Base-by-base conservation (phyloP, 2,113 vertebrate genomes). In the Arvicanthis niloticus region DNA sequence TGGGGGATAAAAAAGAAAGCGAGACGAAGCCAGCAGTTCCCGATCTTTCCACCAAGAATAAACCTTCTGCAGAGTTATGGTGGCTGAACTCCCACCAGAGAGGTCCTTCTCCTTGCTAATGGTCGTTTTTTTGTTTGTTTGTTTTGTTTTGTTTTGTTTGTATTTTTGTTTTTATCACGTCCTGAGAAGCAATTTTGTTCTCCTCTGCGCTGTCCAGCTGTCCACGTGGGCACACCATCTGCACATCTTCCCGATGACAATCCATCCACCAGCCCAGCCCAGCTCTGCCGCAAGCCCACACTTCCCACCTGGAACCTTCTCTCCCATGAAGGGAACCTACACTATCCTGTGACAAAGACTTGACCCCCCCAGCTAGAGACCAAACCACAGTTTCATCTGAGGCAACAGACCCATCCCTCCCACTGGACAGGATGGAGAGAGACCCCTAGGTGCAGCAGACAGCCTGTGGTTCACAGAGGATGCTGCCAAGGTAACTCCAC, bases 31-130 rank as follows among this genome's bases (percentile, higher is more conserved):
- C 2, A 19, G 16, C 26, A 1, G 24, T 48, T 29, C 1, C 1
- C 22, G 3, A 42, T 1, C 19, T 8, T 2, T 3, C 67, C 19
- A 34, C 17, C 0, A 22, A 31, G 16, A 26, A 67, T 3, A 8
- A 0, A 26, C 62, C 34, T 29, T 7, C 17, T 10, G 17, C 15
- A 26, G n/a, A 86, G 89, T 77, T 87, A 87, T 19, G 56, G 12
- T 78, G 53, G 31, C 29, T 24, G 22, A 24, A 6, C 26, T n/a
- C 3, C 45, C 4, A 19, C 12, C 9, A 65, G 31, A 62, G 40
- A 60, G 3, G 3, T 22, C 56, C 37, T 77, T 45, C 42, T 17
- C 31, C 17, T 22, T n/a, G 2, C n/a, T 26, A n/a, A 3, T 45
- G n/a, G 21, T 40, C 5, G 12, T 19, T 87, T 65, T 65, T 65